Conservation (phyloP, 1,140 invertebrate species). For the Drosophila orena region DNA sequence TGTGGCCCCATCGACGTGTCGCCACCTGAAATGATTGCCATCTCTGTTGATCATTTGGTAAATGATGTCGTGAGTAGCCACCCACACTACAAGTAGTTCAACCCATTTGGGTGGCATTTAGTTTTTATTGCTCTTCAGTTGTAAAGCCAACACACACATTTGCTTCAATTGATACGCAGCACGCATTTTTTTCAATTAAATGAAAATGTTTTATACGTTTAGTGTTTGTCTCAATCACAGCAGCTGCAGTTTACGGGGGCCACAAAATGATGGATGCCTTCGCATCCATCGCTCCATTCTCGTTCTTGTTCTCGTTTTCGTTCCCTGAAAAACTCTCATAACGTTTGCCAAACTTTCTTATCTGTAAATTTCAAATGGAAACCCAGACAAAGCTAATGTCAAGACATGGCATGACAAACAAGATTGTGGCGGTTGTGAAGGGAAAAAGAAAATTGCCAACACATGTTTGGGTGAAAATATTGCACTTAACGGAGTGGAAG, state of each 20-base stretch:
- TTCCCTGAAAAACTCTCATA: conserved; percentile 1
- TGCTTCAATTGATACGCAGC: conserved; percentile 78
- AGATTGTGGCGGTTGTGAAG: conserved; percentile 3
- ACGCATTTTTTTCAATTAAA: conserved; percentile 83
- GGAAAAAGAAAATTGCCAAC: conserved; percentile 16
- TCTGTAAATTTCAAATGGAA: conserved; percentile 55
- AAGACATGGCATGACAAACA: conserved; percentile 27
- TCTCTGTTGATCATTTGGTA: conserved; percentile 31
- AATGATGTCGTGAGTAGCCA: conserved; percentile 13
- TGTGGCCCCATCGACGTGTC: conserved; percentile 64
- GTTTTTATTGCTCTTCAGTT: conserved; percentile 74
- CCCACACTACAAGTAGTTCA: background rate
- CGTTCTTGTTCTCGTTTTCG: background rate
- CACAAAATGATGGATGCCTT: conserved; percentile 43
- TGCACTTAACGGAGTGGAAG: conserved; percentile 44
- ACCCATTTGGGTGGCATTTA: conserved; percentile 58
- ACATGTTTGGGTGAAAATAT: conserved; percentile 40
- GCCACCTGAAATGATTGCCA: conserved; percentile 56
- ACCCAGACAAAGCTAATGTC: too few relatives aligned
- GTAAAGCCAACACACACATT: conserved; percentile 21
- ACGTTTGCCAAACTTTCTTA: conserved; percentile 21
- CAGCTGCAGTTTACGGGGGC: conserved; percentile 7
- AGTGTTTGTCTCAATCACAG: conserved; percentile 12
- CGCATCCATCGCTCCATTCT: conserved; percentile 24
- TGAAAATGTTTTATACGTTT: conserved; percentile 74